phyloP scores from a whole-genome alignment of 1,140 invertebrate species.

The Amyelois transitella region DNA sequence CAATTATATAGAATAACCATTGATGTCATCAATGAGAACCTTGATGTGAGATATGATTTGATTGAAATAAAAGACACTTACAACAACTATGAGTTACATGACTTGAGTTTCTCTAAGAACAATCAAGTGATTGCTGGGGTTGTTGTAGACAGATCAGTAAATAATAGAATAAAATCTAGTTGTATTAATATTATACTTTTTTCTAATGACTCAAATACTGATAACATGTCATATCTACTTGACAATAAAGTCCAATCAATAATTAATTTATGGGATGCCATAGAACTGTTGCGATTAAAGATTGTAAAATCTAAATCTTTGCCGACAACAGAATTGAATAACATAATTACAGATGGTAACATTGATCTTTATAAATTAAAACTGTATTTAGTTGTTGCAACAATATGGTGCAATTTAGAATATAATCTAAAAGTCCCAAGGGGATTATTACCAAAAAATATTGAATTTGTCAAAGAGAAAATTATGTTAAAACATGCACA shows the following conservation, averaged over 20 bases:
- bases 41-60: constrained; percentile 21
- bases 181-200: constrained; percentile 36
- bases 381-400: constrained; percentile 43
- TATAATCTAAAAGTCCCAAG: constrained; percentile 21
- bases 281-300: constrained; percentile 46
- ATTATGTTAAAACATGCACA: constrained; percentile 40
- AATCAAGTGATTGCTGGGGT: constrained; percentile 27
- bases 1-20: constrained; percentile 40
- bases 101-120: constrained; percentile 36
- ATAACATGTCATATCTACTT: constrained; percentile 27
- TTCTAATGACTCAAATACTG: constrained; percentile 14
- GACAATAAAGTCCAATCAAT: constrained; percentile 43
- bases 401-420: constrained; percentile 32
- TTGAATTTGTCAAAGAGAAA: constrained; percentile 37
- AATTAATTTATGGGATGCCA: constrained; percentile 46
- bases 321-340: constrained; percentile 39
- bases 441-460: constrained; percentile 30
- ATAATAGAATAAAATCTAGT: constrained; percentile 32
- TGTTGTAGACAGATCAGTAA: constrained; percentile 32
- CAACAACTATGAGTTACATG: constrained; percentile 31
- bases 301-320: constrained; percentile 36
- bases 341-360: constrained; percentile 28
- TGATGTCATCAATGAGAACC: constrained; percentile 6
- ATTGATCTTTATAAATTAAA: constrained; percentile 45
- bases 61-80: constrained; percentile 36